Conservation (phyloP, 2,797 vertebrate genomes). For the Poecilia velifera region DNA sequence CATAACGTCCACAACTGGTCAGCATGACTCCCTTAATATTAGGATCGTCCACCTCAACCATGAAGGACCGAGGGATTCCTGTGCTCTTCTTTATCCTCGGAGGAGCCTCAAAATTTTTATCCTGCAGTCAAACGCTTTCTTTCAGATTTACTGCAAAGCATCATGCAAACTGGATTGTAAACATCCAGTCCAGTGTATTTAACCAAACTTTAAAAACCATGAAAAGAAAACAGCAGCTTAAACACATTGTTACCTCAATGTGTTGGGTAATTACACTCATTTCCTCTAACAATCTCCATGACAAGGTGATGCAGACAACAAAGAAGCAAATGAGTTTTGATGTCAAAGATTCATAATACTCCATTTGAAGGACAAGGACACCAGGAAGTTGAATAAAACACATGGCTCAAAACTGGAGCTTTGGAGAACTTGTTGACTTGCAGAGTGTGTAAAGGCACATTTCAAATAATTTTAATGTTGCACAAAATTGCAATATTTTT, state of each 20-base stretch:
- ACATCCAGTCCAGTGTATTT: neutral
- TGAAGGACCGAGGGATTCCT: constrained; percentile 96
- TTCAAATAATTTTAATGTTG: too few relatives aligned
- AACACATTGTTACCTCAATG: neutral
- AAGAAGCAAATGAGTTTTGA: neutral
- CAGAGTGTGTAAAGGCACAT: too few relatives aligned
- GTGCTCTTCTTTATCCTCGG: constrained; percentile 95
- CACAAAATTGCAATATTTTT: too few relatives aligned
- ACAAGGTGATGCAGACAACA: neutral
- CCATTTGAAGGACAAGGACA: neutral
- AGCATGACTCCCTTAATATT: constrained; percentile 97
- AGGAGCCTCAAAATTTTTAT: constrained; percentile 90
- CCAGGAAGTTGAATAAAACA: neutral
- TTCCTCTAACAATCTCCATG: neutral
- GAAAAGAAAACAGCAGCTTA: neutral
- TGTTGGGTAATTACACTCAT: neutral
- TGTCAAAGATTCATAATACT: neutral
- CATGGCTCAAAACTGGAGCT: neutral
- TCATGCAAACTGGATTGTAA: neutral
- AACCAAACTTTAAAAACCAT: neutral
- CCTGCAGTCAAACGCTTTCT: constrained; percentile 75
- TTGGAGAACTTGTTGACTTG: too few relatives aligned
- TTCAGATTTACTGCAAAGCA: neutral
- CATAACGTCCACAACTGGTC: constrained; percentile 94
- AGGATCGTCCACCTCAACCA: constrained; percentile 97